These are phyloP conservation scores for Psittacula derbiana DNA, from an alignment of 2,797 vertebrate genomes.

Conservation along the genomic window DNA sequence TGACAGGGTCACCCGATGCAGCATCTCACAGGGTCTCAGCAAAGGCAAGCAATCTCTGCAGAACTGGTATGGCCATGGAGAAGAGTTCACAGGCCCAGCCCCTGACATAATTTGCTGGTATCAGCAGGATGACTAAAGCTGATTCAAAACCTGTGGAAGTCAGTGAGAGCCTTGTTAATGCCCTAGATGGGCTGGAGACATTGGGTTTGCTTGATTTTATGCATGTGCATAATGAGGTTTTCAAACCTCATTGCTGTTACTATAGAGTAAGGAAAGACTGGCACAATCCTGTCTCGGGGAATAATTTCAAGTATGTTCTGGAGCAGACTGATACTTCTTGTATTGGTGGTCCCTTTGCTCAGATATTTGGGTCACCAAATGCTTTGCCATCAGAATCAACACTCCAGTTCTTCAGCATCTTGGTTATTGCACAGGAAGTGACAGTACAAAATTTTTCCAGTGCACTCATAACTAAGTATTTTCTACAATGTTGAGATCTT, in stretches of 20 bases:
- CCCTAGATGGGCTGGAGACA: not conserved
- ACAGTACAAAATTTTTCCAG: not conserved
- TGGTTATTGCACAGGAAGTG: not conserved
- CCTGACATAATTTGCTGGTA: not conserved
- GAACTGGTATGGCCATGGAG: not conserved
- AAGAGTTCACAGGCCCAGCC: not conserved
- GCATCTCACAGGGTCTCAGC: accelerated
- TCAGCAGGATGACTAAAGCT: accelerated
- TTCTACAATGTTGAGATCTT: not conserved
- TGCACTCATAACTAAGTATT: not conserved
- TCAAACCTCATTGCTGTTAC: not conserved
- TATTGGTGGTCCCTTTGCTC: not conserved
- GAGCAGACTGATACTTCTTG: not conserved
- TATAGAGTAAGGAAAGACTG: not conserved
- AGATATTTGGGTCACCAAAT: not conserved
- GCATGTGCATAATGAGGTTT: not conserved
- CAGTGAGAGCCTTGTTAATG: not conserved
- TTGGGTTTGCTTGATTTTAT: not conserved
- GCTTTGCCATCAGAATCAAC: not conserved
- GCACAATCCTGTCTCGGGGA: not conserved
- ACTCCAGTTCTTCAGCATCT: not conserved
- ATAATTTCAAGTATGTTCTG: not conserved
- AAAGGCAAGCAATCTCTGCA: not conserved
- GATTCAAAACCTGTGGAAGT: not conserved
- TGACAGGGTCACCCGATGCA: not conserved